Percentiles rank a stretch among this genome's conserved stretches.
Evolutionary conservation across 2,888 invertebrate genomes (phyloP).

Genomic region (Netelia fuscicornis): DNA sequence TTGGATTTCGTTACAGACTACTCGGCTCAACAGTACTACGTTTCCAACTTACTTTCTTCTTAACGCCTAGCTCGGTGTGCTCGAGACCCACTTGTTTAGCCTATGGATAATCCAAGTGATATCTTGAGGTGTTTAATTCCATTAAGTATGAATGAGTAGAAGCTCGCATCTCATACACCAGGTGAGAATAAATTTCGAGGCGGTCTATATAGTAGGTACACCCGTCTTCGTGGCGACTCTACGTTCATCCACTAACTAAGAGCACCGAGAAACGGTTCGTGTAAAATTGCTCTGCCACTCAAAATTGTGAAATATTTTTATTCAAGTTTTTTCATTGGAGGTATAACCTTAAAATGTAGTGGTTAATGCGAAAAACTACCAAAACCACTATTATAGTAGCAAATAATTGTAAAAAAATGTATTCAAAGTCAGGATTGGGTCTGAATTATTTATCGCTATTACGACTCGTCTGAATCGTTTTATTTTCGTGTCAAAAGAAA

Average conservation of each 20-base stretch:
- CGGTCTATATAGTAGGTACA: not conserved
- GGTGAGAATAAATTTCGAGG: constrained; percentile 64
- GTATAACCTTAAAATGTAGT: constrained; percentile 10
- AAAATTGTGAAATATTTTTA: constrained; percentile 58
- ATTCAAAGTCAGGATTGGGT: too few relatives aligned
- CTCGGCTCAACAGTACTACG: not conserved
- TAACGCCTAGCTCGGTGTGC: constrained; percentile 8
- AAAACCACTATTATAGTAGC: not conserved
- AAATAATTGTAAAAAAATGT: too few relatives aligned
- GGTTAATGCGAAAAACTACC: constrained; percentile 12
- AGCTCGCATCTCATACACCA: constrained; percentile 45
- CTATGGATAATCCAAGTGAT: constrained; percentile 64
- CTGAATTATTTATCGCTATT: too few relatives aligned
- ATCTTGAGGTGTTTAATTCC: constrained; percentile 62
- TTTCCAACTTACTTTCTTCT: not conserved
- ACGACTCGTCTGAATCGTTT: too few relatives aligned
- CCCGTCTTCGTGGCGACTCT: too few relatives aligned
- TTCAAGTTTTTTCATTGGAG: constrained; percentile 26
- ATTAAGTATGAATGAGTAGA: constrained; percentile 67
- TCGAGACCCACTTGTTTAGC: constrained; percentile 60
- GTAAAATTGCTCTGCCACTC: not conserved
- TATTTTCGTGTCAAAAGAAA: too few relatives aligned
- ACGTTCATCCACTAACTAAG: too few relatives aligned
- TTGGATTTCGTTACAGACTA: constrained; percentile 5
- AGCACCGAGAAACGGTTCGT: not conserved